Evolutionary conservation across 2,113 vertebrate species (phyloP).

Genomic region (Sceloporus tristichus): DNA sequence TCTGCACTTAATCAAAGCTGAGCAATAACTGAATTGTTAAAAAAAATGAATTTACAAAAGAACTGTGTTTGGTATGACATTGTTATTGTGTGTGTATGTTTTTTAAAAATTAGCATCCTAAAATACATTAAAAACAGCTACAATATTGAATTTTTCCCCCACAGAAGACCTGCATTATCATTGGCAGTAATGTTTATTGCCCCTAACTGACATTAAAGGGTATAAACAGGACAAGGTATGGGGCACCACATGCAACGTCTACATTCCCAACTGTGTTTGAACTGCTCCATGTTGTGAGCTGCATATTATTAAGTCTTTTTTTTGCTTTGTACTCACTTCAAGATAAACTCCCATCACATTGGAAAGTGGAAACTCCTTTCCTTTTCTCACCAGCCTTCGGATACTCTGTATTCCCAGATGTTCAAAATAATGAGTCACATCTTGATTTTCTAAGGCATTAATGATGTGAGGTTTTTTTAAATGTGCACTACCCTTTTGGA

Average conservation of each 20-base stretch:
- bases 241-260: neutral
- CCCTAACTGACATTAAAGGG: neutral
- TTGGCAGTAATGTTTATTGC: neutral
- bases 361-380: neutral
- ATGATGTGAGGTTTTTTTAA: neutral
- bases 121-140: neutral
- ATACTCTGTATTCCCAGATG: slow-evolving; percentile 16
- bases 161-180: neutral
- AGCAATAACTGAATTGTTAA: too few relatives aligned
- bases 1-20: too few relatives aligned
- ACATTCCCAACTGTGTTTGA: neutral
- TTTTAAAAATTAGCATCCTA: neutral
- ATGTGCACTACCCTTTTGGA: neutral
- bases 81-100: too few relatives aligned
- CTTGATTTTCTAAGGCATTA: slow-evolving; percentile 1
- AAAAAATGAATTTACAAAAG: too few relatives aligned
- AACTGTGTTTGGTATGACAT: too few relatives aligned
- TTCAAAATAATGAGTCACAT: slow-evolving; percentile 37
- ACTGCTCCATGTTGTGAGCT: neutral
- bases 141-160: too few relatives aligned
- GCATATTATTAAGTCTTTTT: neutral
- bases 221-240: neutral
- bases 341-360: neutral
- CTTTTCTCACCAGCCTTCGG: neutral
- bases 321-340: neutral